phyloP scores from a whole-genome alignment of 2,113 vertebrate genomes.

The Ctenomys sociabilis region DNA sequence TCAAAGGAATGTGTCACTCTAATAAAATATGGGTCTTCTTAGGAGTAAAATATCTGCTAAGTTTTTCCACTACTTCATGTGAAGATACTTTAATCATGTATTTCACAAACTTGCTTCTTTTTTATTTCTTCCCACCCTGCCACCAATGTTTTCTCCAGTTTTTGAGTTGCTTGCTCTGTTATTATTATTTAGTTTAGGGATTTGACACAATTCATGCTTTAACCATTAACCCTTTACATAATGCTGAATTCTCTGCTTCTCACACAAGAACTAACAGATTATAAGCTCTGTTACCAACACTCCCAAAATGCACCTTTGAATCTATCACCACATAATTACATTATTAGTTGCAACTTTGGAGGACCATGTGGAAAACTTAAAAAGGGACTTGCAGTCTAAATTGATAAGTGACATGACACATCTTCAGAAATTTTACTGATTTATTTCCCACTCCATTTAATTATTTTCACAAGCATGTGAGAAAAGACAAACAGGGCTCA shows the following conservation, averaged over 20 bases:
- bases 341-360: not conserved
- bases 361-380: not conserved
- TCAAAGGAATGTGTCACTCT: not conserved
- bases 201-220: not conserved
- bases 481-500: not conserved
- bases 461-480: not conserved
- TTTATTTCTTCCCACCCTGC: not conserved
- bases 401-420: not conserved
- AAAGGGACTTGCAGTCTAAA: not conserved
- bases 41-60: not conserved
- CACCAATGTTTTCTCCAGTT: not conserved
- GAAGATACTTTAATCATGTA: not conserved
- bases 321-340: not conserved
- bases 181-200: not conserved
- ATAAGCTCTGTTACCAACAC: not conserved
- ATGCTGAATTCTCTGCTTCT: not conserved
- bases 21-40: not conserved
- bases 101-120: not conserved
- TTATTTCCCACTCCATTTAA: not conserved
- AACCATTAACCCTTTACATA: not conserved
- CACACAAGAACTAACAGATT: not conserved
- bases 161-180: not conserved
- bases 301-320: not conserved
- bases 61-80: not conserved
- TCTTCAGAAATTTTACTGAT: not conserved